Conservation (phyloP, 2,113 vertebrate species). For the Syngnathoides biaculeatus region DNA sequence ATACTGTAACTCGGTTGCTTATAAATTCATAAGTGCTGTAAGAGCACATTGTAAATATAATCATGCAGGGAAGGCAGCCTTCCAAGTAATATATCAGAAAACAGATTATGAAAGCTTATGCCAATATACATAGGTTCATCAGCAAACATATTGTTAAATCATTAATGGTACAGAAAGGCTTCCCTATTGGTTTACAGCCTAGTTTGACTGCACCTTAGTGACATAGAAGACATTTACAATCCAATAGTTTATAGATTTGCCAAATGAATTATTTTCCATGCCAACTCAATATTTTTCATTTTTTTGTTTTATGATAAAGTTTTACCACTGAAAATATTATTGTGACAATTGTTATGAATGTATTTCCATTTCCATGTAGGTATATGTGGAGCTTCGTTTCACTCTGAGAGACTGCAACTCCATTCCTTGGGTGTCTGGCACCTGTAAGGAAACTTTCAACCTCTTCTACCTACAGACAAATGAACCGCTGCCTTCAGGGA, state of each 20-base stretch:
- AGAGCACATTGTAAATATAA: neutral
- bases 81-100: neutral
- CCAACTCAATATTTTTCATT: neutral
- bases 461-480: slow-evolving; percentile 92
- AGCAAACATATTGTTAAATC: slow-evolving; percentile 9
- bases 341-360: neutral
- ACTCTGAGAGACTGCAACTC: slow-evolving; percentile 97
- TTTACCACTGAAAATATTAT: neutral
- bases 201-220: slow-evolving; percentile 11
- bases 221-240: neutral
- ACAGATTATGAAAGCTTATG: neutral
- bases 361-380: slow-evolving; percentile 36
- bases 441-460: slow-evolving; percentile 98
- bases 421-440: slow-evolving; percentile 95
- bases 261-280: neutral
- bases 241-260: neutral
- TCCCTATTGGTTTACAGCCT: slow-evolving; percentile 5
- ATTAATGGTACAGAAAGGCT: slow-evolving; percentile 6
- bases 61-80: neutral
- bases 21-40: neutral
- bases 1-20: neutral
- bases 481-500: slow-evolving; percentile 77
- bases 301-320: neutral
- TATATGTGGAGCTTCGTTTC: slow-evolving; percentile 94
- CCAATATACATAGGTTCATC: neutral